Evolutionary conservation across 2,888 invertebrate genomes (phyloP), one percentile per base, ranked within the genome.

Genomic region (Tachina lurida): DNA sequence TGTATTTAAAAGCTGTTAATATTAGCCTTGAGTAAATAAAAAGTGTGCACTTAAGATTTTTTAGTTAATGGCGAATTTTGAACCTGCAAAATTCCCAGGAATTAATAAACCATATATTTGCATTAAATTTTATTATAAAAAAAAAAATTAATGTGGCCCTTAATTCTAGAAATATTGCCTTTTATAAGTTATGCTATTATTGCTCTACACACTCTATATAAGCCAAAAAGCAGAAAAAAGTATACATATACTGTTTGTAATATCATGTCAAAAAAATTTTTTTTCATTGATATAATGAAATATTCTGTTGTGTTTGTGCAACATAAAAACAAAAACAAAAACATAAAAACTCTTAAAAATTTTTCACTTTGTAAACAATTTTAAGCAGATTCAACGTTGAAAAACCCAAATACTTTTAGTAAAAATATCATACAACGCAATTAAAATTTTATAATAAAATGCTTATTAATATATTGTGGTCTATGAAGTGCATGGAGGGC

Each of bases 251-350:
- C 17, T 3, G 39, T 52, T 54, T 58, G 43, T 12, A 49, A 74
- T 52, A n/a, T 3, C 10, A 60, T 62, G 17, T 68, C 49, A 52
- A 80, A 74, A 47, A 80, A 43, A 71, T 62, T 62, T 62, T 19
- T 62, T 19, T 31, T 31, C 3, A 74, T 75, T 81, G 52, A 54
- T 31, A 60, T 43, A 79, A 71, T 39, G 19, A 75, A 81, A 54
- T 75, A 75, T 74, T 52, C 74, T 62, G 67, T 75, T 45, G 62
- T 43, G 70, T 45, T 68, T 49, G n/a, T 49, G 15, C 13, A 71
- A 70, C 31, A 15, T 43, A 68, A 49, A 22, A 54, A 47, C 45
- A 3, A 39, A 56, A 39, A 47, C 1, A 54, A 19, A 17, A 19
- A 56, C 3, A n/a, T n/a, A 43, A 56, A 31, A 47, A 3, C 9